phyloP scores from a whole-genome alignment of 92 coral and sea anemone genomes.

The Zoanthus gigantus region DNA sequence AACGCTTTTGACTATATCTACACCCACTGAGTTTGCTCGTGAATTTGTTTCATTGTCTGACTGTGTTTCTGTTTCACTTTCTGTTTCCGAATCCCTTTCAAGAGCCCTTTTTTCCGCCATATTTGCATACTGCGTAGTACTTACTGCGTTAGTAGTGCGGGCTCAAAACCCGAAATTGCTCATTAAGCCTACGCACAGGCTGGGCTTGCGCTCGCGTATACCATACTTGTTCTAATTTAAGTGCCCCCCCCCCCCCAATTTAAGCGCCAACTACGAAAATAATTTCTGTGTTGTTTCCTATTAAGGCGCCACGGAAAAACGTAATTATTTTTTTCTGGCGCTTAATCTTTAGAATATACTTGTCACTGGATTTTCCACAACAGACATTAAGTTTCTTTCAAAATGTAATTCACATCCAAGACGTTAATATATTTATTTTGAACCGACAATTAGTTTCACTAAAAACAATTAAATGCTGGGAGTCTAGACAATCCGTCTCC shows the following conservation, averaged over 20 bases:
- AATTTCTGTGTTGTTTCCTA: slow-evolving; percentile 20
- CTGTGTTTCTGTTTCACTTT: too few relatives aligned
- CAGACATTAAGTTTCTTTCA: slow-evolving; percentile 16
- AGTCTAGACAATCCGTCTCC: too few relatives aligned
- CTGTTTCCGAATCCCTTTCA: too few relatives aligned
- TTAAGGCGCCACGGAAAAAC: slow-evolving; percentile 24
- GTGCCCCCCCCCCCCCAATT: background rate
- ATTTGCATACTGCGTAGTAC: too few relatives aligned
- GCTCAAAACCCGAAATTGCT: too few relatives aligned
- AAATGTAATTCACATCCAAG: slow-evolving; percentile 18
- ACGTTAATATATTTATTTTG: background rate
- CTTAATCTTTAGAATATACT: slow-evolving; percentile 14
- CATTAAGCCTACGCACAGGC: too few relatives aligned
- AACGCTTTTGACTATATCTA: too few relatives aligned
- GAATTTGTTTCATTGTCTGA: too few relatives aligned
- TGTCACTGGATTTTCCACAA: slow-evolving; percentile 20
- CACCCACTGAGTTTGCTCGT: too few relatives aligned
- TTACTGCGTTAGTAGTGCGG: background rate
- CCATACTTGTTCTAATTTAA: background rate
- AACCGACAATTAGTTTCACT: background rate
- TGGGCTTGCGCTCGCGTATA: too few relatives aligned
- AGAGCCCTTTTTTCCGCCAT: too few relatives aligned
- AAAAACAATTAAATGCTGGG: background rate
- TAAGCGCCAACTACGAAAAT: slow-evolving; percentile 23
- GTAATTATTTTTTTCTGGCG: slow-evolving; percentile 28